Conservation (phyloP, 2,888 invertebrate genomes). For the Sipha maydis region DNA sequence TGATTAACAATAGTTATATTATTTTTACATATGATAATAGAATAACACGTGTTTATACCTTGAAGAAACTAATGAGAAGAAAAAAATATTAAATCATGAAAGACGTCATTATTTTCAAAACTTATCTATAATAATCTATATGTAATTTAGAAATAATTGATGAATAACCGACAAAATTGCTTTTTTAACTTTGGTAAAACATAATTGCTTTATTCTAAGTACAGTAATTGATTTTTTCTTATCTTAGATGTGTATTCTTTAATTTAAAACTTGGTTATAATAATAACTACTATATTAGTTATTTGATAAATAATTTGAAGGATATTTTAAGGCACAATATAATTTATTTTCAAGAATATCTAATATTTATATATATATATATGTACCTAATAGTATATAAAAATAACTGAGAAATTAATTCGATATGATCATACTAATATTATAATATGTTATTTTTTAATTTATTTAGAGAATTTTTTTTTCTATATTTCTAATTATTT, state of each 20-base stretch:
- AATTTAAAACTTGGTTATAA: not conserved
- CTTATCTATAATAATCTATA: too few species aligned
- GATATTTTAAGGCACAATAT: not conserved
- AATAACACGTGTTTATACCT: too few species aligned
- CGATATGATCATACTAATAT: not conserved
- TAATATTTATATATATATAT: not conserved
- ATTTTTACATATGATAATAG: too few species aligned
- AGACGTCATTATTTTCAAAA: too few species aligned
- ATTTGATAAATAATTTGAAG: not conserved
- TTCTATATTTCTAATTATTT: too few species aligned
- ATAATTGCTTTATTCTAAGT: not conserved
- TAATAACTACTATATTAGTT: not conserved
- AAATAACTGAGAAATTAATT: not conserved
- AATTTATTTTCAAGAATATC: constrained; percentile 2
- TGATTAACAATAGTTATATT: too few species aligned
- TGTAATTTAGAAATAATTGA: too few species aligned
- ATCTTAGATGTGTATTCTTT: not conserved
- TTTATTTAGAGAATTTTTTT: not conserved
- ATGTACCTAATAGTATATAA: not conserved
- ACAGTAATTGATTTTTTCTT: not conserved
- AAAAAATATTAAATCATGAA: too few species aligned
- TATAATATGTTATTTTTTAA: not conserved
- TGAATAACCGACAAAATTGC: too few species aligned
- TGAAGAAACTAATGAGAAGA: too few species aligned
- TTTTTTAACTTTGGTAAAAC: too few species aligned